phyloP scores from a whole-genome alignment of 2,113 vertebrate species.

The Crotalus viridis region DNA sequence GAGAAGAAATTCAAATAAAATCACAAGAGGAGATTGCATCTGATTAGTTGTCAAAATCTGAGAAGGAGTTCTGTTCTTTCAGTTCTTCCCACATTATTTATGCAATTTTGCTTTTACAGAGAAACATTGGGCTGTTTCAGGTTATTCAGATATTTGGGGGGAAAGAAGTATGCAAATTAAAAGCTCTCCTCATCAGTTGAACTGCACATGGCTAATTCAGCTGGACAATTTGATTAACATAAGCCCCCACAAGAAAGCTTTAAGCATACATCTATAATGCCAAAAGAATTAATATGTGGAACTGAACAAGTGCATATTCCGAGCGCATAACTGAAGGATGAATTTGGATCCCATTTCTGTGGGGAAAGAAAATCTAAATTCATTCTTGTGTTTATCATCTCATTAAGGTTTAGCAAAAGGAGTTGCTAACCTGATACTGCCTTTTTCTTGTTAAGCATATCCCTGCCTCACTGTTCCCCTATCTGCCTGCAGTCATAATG shows the following conservation, averaged over 20 bases:
- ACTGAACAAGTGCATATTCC: conserved; percentile 33
- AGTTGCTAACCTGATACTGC: conserved; percentile 3
- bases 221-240: conserved; percentile 45
- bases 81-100: not conserved
- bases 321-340: conserved; percentile 18
- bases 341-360: conserved; percentile 13
- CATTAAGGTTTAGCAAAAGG: not conserved
- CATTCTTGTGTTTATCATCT: conserved; percentile 3
- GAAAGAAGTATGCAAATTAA: conserved; percentile 40
- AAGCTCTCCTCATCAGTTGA: conserved; percentile 67
- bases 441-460: not conserved
- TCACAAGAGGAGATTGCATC: not conserved
- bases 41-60: not conserved
- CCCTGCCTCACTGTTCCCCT: not conserved
- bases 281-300: conserved; percentile 33
- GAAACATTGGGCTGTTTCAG: not conserved
- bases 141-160: not conserved
- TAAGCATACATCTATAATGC: conserved; percentile 54
- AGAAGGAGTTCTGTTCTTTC: not conserved
- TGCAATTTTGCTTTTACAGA: not conserved
- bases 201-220: conserved; percentile 51
- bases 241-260: conserved; percentile 53
- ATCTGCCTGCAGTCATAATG: not conserved
- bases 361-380: not conserved
- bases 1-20: not conserved